Evolutionary conservation across 2,797 vertebrate genomes (phyloP).

Genomic region (Picus viridis): DNA sequence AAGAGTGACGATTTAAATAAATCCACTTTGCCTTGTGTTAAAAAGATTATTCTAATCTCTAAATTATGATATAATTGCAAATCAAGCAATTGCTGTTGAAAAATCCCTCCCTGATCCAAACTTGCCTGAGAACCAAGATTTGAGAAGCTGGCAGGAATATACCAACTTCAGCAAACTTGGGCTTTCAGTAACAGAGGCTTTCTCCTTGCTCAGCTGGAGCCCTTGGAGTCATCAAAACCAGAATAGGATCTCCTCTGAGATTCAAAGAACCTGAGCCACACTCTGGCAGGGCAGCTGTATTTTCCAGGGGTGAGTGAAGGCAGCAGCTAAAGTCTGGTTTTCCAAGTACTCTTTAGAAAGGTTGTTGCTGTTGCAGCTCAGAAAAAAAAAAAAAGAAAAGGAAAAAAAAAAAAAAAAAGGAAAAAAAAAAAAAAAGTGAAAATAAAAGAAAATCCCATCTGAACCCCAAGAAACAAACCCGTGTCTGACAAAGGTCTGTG

Average conservation of each 20-base stretch:
- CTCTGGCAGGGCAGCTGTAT: background rate
- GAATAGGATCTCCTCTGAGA: background rate
- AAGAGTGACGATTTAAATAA: background rate
- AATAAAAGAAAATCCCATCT: too few relatives aligned
- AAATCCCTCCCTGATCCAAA: background rate
- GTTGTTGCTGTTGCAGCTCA: background rate
- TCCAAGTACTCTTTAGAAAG: background rate
- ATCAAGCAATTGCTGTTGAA: background rate
- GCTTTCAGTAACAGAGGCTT: background rate
- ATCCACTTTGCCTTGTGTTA: background rate
- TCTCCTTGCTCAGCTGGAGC: background rate
- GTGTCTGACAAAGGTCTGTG: background rate
- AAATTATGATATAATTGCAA: background rate
- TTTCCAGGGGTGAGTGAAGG: background rate
- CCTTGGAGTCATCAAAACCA: background rate
- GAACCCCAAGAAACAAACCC: too few relatives aligned
- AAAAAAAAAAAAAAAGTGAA: too few relatives aligned
- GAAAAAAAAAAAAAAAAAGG: too few relatives aligned
- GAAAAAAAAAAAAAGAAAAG: background rate
- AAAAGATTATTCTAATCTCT: background rate
- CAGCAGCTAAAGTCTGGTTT: background rate
- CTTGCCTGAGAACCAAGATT: background rate
- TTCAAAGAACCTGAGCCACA: background rate
- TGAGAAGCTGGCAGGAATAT: background rate
- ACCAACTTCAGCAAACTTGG: background rate